Evolutionary conservation across 1,140 invertebrate species (phyloP).

Genomic region (Zophobas morio): DNA sequence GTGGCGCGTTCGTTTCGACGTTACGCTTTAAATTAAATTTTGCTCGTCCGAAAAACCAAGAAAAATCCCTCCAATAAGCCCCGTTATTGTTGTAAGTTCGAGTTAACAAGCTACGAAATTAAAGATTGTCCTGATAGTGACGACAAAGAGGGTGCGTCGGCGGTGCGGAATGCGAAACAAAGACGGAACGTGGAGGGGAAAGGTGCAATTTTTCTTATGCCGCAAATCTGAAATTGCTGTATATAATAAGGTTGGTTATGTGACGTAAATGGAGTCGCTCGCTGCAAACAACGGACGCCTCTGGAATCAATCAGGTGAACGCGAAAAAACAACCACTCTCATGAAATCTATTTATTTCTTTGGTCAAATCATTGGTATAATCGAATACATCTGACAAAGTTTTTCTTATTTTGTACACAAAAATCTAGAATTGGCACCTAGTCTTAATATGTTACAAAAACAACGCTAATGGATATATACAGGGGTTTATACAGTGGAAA

Average conservation of each 20-base stretch:
- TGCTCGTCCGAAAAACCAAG: conserved; percentile 40
- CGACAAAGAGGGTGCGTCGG: conserved; percentile 36
- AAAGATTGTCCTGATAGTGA: conserved; percentile 60
- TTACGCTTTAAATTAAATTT: conserved; percentile 53
- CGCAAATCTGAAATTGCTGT: conserved; percentile 62
- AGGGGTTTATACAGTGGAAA: conserved; percentile 17
- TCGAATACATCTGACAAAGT: conserved; percentile 57
- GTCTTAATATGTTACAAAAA: conserved; percentile 48
- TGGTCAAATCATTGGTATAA: conserved; percentile 64
- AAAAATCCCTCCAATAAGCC: conserved; percentile 59
- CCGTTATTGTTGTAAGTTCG: conserved; percentile 61
- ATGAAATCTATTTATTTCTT: conserved; percentile 59
- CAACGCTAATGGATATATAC: conserved; percentile 33
- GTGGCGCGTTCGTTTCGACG: conserved; percentile 45
- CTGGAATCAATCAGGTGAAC: conserved; percentile 9
- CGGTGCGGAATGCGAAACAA: conserved; percentile 3
- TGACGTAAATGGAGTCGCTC: conserved; percentile 57
- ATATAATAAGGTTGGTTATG: conserved; percentile 62
- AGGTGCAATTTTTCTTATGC: conserved; percentile 62
- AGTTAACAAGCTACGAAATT: conserved; percentile 63
- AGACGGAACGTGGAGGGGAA: conserved; percentile 52
- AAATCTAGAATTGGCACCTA: conserved; percentile 61
- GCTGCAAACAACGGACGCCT: conserved; percentile 22
- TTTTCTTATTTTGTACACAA: conserved; percentile 58
- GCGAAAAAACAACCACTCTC: conserved; percentile 26